Base-by-base conservation (phyloP, 2,113 vertebrate genomes). In the Trichomycterus rosablanca region DNA sequence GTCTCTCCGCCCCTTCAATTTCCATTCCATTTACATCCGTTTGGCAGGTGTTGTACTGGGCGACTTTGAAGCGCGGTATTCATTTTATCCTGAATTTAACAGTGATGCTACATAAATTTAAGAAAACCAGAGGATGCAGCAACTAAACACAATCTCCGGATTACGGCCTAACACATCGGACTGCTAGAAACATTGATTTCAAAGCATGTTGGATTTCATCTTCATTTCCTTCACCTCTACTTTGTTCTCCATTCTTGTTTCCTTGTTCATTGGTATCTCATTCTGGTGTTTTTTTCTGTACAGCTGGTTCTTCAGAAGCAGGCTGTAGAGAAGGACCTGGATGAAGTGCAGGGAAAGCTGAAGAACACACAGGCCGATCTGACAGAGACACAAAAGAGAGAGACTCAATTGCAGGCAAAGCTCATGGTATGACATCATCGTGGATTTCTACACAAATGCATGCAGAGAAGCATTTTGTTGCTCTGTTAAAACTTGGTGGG, bases 301-400 rank as follows among this genome's bases (percentile, higher is more conserved):
- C 73, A 89, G 88, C 51, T 87, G 73, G 76, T 77, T 70, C 71
- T 83, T 14, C 86, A 86, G 78, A 89, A 87, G 62, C 85, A 88
- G 59, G 46, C 23, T 0, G 14, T 84, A 68, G 80, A 87, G 23
- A 81, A 77, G 57, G 87, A 89, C 43, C 9, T 87, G 75, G 83
- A 86, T 4, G 63, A 67, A 12, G 44, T 82, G 26, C 85, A 81
- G 58, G 83, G 77, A 49, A 85, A 81, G 53, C 74, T 86, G 22
- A 84, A 84, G 75, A 87, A 78, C 80, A 84, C 78, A 0, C 82
- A 88, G 35, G 75, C 61, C 39, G 83, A 88, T 57, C 72, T 88
- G 40, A 74, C 75, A 55, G 83, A 82, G 24, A 81, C 80, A 49
- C 84, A 86, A 66, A 87, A 82, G 67, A 82, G 68, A 56, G 84